phyloP scores from a whole-genome alignment of 2,113 vertebrate species.

The Rhegmatorhina hoffmannsi region DNA sequence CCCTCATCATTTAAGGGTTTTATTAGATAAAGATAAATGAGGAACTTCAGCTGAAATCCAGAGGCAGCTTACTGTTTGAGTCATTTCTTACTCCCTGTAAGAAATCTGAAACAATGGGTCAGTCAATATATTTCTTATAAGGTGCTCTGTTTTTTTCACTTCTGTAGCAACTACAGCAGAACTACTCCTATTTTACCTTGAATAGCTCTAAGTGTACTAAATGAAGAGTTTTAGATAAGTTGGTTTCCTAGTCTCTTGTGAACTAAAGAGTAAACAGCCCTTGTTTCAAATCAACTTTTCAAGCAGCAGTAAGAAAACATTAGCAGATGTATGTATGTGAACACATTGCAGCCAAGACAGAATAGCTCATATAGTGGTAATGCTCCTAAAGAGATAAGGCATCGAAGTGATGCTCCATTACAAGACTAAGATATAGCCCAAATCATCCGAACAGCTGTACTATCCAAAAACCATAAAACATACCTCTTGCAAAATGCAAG shows the following conservation, averaged over 20 bases:
- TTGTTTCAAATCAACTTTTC: neutral
- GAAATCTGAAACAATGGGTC: neutral
- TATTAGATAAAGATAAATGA: neutral
- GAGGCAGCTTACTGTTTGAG: neutral
- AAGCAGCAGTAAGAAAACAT: neutral
- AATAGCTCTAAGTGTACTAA: neutral
- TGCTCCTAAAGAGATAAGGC: neutral
- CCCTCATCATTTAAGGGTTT: neutral
- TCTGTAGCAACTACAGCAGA: neutral
- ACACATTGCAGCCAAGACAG: neutral
- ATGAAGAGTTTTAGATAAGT: neutral
- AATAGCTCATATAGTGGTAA: neutral
- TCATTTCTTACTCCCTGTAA: neutral
- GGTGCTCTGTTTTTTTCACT: neutral
- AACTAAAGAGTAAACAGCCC: neutral
- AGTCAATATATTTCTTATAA: neutral
- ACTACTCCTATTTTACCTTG: neutral
- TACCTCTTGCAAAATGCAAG: neutral
- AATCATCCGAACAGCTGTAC: neutral
- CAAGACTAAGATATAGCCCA: neutral
- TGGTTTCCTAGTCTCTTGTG: neutral
- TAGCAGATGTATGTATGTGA: neutral
- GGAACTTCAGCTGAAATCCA: neutral
- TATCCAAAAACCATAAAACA: neutral
- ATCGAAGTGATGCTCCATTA: neutral